Percentiles rank a stretch among this genome's conserved stretches.
phyloP scores from a whole-genome alignment of 2,113 vertebrate species.

The Coryphaenoides rupestris region DNA sequence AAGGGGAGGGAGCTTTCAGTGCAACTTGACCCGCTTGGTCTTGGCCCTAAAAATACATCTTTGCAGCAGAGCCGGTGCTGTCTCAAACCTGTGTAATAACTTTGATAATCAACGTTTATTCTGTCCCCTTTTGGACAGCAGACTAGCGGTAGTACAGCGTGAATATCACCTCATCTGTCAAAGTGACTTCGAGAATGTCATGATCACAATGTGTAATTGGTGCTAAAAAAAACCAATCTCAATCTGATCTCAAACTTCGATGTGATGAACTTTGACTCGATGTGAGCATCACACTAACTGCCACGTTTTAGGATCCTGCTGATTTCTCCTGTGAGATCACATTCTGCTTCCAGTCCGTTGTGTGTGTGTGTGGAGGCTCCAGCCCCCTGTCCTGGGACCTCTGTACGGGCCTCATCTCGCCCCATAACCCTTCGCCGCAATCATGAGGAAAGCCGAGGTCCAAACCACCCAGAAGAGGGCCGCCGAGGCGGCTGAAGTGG shows the following conservation, averaged over 20 bases:
- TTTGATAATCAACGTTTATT: constrained; percentile 46
- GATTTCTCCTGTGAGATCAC: constrained; percentile 8
- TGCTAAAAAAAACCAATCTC: background rate
- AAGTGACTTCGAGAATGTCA: constrained; percentile 7
- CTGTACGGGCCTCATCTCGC: background rate
- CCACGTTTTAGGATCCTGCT: background rate
- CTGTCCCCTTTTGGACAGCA: constrained; percentile 30
- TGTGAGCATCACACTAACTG: constrained; percentile 4
- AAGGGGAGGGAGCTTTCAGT: constrained; percentile 62
- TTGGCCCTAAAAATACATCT: constrained; percentile 78
- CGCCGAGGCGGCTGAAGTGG: constrained; percentile 57
- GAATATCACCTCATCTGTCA: background rate
- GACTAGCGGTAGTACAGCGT: constrained; percentile 31
- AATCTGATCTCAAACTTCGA: background rate
- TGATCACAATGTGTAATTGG: background rate
- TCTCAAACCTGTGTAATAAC: constrained; percentile 47
- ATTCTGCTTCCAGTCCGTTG: background rate
- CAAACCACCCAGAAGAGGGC: constrained; percentile 59
- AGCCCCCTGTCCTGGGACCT: background rate
- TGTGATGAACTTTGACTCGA: background rate
- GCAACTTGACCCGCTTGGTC: constrained; percentile 75
- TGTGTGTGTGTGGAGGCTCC: background rate
- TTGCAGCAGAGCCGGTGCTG: constrained; percentile 50
- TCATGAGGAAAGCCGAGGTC: constrained; percentile 83
- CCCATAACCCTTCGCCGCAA: constrained; percentile 14